These are phyloP conservation scores for Lagocephalus sceleratus DNA, from an alignment of 2,797 vertebrate genomes.

Conservation along the genomic window DNA sequence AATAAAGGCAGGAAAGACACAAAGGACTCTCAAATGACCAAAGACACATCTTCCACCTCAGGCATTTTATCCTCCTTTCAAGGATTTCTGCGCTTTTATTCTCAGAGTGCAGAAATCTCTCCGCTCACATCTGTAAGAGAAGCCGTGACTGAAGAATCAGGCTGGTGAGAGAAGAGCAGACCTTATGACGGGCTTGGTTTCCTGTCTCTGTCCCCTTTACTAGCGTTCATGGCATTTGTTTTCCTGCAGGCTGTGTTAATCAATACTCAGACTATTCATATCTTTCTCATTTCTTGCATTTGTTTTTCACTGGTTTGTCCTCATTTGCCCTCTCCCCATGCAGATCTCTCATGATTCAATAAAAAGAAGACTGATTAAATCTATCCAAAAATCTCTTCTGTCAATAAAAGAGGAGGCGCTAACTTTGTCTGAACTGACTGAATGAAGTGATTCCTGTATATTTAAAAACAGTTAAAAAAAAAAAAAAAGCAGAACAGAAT, in stretches of 20 bases:
- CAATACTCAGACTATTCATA: too few relatives aligned
- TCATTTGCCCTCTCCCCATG: too few relatives aligned
- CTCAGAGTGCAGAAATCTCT: background rate
- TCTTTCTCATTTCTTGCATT: too few relatives aligned
- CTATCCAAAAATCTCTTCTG: too few relatives aligned
- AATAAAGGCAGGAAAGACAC: too few relatives aligned
- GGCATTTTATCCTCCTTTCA: constrained; percentile 54
- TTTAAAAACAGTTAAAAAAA: background rate
- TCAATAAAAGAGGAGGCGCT: too few relatives aligned
- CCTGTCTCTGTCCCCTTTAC: constrained; percentile 46
- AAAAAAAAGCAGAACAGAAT: background rate
- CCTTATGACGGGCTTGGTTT: constrained; percentile 78
- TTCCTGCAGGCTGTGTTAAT: too few relatives aligned
- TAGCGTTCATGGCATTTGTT: too few relatives aligned
- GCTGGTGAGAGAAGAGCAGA: constrained; percentile 60
- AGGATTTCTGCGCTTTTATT: constrained; percentile 54
- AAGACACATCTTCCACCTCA: background rate
- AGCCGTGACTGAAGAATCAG: constrained; percentile 57
- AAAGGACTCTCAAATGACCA: constrained; percentile 4
- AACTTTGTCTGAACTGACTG: constrained; percentile 12
- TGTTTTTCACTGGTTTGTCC: background rate
- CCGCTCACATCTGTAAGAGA: constrained; percentile 47
- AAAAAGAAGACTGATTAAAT: too few relatives aligned
- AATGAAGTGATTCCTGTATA: constrained; percentile 15
- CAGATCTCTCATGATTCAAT: too few relatives aligned